Evolutionary conservation across 2,888 invertebrate species (phyloP).

Genomic region (Leptinotarsa tumamoca): DNA sequence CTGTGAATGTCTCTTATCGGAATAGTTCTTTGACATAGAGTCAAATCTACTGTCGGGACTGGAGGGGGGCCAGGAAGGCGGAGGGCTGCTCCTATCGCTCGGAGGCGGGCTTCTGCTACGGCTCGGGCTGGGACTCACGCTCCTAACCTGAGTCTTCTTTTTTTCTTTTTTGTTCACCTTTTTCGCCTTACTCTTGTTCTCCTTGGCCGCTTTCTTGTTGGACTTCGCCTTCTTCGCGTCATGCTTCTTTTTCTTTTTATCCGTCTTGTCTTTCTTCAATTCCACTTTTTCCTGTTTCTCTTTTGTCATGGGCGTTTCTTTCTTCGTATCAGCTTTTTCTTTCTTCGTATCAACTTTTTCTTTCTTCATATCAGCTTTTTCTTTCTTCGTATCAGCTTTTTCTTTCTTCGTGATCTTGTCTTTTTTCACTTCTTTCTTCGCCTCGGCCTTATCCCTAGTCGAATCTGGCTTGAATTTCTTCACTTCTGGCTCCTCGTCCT

Average conservation of each 20-base stretch:
- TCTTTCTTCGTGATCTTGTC: constrained; percentile 45
- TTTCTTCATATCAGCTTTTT: constrained; percentile 39
- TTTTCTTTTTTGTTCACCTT: constrained; percentile 54
- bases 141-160: constrained; percentile 52
- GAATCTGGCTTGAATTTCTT: constrained; percentile 32
- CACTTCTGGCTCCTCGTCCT: constrained; percentile 30
- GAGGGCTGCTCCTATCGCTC: constrained; percentile 60
- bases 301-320: constrained; percentile 26
- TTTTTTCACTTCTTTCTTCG: constrained; percentile 37
- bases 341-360: constrained; percentile 38
- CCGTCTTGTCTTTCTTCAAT: constrained; percentile 39
- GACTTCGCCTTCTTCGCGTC: constrained; percentile 58
- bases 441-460: constrained; percentile 40
- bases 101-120: constrained; percentile 54
- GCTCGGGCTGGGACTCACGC: constrained; percentile 53
- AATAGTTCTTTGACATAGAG: constrained; percentile 51
- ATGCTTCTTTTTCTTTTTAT: constrained; percentile 32
- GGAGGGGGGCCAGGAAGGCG: constrained; percentile 61
- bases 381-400: constrained; percentile 39
- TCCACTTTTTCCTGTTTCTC: constrained; percentile 42
- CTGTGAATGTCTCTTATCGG: constrained; percentile 31
- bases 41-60: constrained; percentile 59
- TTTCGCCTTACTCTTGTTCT: constrained; percentile 45
- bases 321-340: constrained; percentile 44
- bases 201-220: constrained; percentile 40